Percentiles rank a stretch among this genome's conserved stretches.
These are phyloP conservation scores for Donacobius atricapilla DNA, from an alignment of 2,113 vertebrate genomes.

Conservation along the genomic window DNA sequence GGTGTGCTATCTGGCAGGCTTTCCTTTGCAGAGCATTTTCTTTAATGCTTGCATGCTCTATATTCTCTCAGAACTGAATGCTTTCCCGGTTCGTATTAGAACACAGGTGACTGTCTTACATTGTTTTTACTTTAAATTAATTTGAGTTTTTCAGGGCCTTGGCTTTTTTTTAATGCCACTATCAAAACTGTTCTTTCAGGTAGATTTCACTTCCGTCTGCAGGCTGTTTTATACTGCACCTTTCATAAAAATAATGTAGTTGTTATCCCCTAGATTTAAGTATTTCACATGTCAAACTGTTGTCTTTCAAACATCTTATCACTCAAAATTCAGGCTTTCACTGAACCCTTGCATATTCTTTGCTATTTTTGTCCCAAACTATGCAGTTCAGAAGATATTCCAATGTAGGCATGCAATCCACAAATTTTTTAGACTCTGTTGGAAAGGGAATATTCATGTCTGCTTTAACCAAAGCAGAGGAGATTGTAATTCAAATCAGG, in stretches of 20 bases:
- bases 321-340: neutral
- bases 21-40: neutral
- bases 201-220: neutral
- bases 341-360: neutral
- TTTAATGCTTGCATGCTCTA: neutral
- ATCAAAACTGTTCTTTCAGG: neutral
- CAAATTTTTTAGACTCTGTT: neutral
- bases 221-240: neutral
- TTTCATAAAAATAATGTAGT: neutral
- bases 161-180: neutral
- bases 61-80: neutral
- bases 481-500: neutral
- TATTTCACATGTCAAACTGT: neutral
- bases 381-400: neutral
- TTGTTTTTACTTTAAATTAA: neutral
- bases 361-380: neutral
- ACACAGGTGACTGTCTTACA: neutral
- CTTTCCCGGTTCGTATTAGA: neutral
- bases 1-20: neutral
- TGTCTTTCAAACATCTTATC: neutral
- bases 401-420: neutral
- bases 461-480: neutral
- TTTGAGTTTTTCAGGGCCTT: neutral
- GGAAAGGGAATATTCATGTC: neutral
- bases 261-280: neutral